phyloP scores from a whole-genome alignment of 2,113 vertebrate species.

The Pardalotus punctatus region DNA sequence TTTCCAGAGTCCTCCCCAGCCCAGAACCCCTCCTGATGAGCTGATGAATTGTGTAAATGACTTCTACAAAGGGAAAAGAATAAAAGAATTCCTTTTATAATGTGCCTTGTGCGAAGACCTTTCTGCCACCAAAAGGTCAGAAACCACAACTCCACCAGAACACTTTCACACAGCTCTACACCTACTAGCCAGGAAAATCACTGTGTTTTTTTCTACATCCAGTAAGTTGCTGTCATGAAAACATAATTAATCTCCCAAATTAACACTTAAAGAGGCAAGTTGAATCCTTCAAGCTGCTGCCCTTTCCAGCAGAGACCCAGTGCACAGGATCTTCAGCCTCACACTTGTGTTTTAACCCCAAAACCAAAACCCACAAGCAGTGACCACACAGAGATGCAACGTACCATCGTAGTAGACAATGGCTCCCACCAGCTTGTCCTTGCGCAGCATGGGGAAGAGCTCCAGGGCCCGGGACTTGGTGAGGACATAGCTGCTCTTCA shows the following conservation, averaged over 20 bases:
- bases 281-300: not conserved
- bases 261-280: rapidly evolving
- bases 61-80: not conserved
- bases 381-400: not conserved
- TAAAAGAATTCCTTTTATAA: not conserved
- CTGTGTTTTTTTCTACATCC: rapidly evolving
- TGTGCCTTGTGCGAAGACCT: not conserved
- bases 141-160: not conserved
- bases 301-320: not conserved
- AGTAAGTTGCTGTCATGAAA: rapidly evolving
- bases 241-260: not conserved
- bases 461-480: conserved; percentile 91
- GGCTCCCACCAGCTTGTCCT: conserved; percentile 90
- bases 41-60: not conserved
- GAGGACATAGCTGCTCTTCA: conserved; percentile 94
- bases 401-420: conserved; percentile 98
- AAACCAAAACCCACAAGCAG: rapidly evolving
- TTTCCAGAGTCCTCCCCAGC: not conserved
- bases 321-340: rapidly evolving
- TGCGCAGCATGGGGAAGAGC: conserved; percentile 94
- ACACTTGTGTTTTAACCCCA: rapidly evolving
- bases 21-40: not conserved
- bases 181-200: not conserved
- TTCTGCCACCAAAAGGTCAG: not conserved
- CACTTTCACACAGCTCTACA: not conserved